phyloP scores from a whole-genome alignment of 1,140 invertebrate species.

The Brachionus asplanchnoidis region DNA sequence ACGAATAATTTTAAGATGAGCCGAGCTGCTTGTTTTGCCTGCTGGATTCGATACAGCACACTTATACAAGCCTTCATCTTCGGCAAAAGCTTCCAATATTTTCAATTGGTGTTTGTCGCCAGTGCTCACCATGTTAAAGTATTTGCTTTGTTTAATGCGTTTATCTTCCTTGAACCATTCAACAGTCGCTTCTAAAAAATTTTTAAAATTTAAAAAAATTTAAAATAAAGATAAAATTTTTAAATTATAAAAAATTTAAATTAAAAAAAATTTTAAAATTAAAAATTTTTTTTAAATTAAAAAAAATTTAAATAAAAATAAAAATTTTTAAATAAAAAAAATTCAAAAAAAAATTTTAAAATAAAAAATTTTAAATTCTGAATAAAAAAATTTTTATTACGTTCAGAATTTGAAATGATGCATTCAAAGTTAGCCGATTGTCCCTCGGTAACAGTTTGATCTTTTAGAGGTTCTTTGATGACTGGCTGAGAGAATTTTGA shows the following conservation, averaged over 20 bases:
- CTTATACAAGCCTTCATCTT: conserved; percentile 40
- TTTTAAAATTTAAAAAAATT: neutral
- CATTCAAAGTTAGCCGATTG: conserved; percentile 37
- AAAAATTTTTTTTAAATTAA: too few relatives aligned
- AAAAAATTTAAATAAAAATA: neutral
- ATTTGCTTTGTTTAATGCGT: conserved; percentile 40
- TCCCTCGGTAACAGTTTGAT: conserved; percentile 26
- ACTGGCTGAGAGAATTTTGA: conserved; percentile 24
- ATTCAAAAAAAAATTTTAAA: too few relatives aligned
- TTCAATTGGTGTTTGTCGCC: conserved; percentile 29
- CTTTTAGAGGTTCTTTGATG: neutral
- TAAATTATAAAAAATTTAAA: too few relatives aligned
- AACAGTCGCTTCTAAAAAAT: neutral
- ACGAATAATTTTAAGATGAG: conserved; percentile 25
- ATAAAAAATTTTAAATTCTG: too few relatives aligned
- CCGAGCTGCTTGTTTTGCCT: conserved; percentile 10
- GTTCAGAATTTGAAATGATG: conserved; percentile 9
- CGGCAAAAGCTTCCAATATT: conserved; percentile 36
- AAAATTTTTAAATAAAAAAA: too few relatives aligned
- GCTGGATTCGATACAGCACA: conserved; percentile 21
- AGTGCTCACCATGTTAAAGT: conserved; percentile 8
- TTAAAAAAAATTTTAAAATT: too few relatives aligned
- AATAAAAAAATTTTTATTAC: neutral
- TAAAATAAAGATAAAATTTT: too few relatives aligned
- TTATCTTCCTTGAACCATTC: conserved; percentile 40